A percentile compares a stretch with the other conserved stretches of the same genome.
Evolutionary conservation across 2,113 vertebrate genomes (phyloP).

Genomic region (Conger conger): DNA sequence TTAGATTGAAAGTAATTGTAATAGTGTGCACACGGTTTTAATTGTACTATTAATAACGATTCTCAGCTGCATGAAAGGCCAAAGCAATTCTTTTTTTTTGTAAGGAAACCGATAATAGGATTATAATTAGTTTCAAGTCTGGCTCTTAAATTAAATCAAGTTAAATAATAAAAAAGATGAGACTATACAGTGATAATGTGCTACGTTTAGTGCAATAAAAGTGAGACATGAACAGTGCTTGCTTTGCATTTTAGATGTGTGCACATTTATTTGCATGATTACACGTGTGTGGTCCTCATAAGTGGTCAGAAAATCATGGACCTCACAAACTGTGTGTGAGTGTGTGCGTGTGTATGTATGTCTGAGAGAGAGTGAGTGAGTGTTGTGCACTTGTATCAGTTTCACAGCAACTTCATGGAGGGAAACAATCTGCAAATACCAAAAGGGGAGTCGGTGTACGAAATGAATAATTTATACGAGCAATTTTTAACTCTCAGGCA

Average conservation of each 20-base stretch:
- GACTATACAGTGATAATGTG: too few relatives aligned
- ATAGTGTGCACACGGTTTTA: background rate
- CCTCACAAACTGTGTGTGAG: constrained; percentile 15
- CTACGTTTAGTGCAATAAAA: background rate
- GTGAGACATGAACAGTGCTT: background rate
- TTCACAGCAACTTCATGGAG: constrained; percentile 1
- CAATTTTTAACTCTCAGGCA: constrained; percentile 20
- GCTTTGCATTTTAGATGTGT: too few relatives aligned
- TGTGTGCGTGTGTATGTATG: constrained; percentile 20
- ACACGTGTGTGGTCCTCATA: constrained; percentile 3
- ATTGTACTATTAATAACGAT: background rate
- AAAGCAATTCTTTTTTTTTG: background rate
- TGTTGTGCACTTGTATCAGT: background rate
- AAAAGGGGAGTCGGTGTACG: constrained; percentile 6
- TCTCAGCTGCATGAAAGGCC: background rate
- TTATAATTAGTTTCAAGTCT: background rate
- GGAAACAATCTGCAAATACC: constrained; percentile 4
- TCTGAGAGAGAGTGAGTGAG: background rate
- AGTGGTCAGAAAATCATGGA: background rate
- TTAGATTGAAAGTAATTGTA: background rate
- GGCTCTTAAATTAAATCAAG: too few relatives aligned
- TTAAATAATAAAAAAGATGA: too few relatives aligned
- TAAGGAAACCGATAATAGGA: background rate
- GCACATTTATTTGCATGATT: constrained; percentile 4
- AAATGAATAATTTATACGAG: constrained; percentile 29